Evolutionary conservation across 2,113 vertebrate species (phyloP), one percentile per base, ranked within the genome.

Genomic region (Zingel zingel): DNA sequence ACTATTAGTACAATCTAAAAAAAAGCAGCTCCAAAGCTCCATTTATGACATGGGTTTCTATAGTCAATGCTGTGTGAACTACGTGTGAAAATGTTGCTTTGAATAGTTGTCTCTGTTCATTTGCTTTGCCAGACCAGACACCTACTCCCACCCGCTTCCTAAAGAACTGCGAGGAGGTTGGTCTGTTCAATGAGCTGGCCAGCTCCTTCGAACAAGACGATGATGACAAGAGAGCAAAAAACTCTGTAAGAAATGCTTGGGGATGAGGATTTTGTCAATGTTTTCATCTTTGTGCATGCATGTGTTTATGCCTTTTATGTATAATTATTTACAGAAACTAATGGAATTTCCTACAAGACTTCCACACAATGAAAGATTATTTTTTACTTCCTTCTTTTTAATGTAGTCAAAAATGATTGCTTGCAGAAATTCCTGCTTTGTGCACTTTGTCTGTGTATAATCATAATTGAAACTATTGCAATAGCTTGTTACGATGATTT

Each of bases 151-250:
- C 98, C 6, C 96, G 98, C 83, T 99, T 99, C 95, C 89, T 99
- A 90, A 99, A 99, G 95, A 99, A 99, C 94, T 99, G 98, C 33
- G 98, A 99, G 86, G 98, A 99, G 80, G 98, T 99, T 66, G 98
- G 98, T 53, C 96, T 99, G 58, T 99, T 99, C 95, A 98, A 98
- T 66, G 98, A 99, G 89, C 94, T 99, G 82, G 98, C 96, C 75
- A 98, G 94, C 77, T 98, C 98, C 83, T 99, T 99, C 39, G 97
- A 99, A 88, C 97, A 98, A 3, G 98, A 99, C 56, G 98, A 99
- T 1, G 98, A 99, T 2, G 97, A 99, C 50, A 99, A 97, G 95
- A 92, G 92, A 86, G 88, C 94, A 56, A 96, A 95, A 77, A 95
- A 92, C 89, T 89, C 93, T 66, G 95, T 96, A 92, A 95, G 95